Evolutionary conservation across 1,140 invertebrate species (phyloP).

Genomic region (Scaptomyza hsui): DNA sequence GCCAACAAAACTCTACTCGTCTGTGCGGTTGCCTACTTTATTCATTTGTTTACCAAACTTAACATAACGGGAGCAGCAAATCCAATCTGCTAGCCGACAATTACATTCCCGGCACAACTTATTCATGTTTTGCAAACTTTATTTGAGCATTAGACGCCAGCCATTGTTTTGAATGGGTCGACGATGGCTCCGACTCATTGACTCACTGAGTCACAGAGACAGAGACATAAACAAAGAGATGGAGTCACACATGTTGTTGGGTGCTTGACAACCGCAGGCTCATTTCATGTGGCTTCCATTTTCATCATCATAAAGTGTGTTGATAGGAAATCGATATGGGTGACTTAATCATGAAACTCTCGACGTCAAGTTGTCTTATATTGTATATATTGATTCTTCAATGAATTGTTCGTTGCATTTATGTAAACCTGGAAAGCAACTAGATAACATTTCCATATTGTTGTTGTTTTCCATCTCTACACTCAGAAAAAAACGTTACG

Average conservation of each 20-base stretch:
- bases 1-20: not conserved
- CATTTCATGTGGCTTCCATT: constrained; percentile 68
- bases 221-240: not conserved
- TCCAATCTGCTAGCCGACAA: constrained; percentile 69
- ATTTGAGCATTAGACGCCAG: constrained; percentile 37
- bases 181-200: constrained; percentile 23
- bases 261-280: constrained; percentile 65
- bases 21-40: constrained; percentile 31
- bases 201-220: constrained; percentile 46
- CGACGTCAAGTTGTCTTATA: constrained; percentile 70
- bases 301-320: constrained; percentile 76
- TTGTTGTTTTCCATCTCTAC: too few species aligned
- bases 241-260: constrained; percentile 12
- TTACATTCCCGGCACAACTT: constrained; percentile 72
- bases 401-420: not conserved
- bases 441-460: too few species aligned
- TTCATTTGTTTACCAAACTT: constrained; percentile 68
- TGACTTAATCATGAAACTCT: constrained; percentile 80
- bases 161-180: constrained; percentile 66
- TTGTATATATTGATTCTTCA: not conserved
- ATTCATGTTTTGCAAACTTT: constrained; percentile 70
- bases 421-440: too few species aligned
- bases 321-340: constrained; percentile 77
- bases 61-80: constrained; percentile 28
- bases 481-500: too few species aligned